Conservation (phyloP, 2,797 vertebrate species). For the Etheostoma perlongum region DNA sequence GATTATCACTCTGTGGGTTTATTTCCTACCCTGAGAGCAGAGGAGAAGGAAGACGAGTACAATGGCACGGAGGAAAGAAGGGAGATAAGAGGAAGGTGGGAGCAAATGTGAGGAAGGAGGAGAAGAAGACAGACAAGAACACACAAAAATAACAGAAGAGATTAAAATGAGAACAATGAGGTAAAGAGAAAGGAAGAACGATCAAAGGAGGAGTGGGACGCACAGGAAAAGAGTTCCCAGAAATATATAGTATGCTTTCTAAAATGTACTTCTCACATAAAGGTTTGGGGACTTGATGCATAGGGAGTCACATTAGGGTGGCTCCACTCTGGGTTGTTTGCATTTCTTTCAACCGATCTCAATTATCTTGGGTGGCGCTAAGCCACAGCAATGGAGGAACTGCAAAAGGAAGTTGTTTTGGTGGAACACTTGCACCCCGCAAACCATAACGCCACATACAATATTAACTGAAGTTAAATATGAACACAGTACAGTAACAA, state of each 20-base stretch:
- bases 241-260: background rate
- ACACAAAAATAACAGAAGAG: background rate
- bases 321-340: too few species aligned
- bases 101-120: background rate
- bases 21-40: conserved; percentile 46
- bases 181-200: background rate
- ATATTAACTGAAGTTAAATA: too few species aligned
- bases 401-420: too few species aligned
- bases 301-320: too few species aligned
- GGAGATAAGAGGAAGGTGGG: background rate
- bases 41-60: conserved; percentile 18
- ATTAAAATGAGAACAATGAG: background rate
- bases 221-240: background rate
- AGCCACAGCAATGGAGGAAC: too few species aligned
- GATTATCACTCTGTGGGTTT: conserved; percentile 71
- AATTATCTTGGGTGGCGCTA: too few species aligned
- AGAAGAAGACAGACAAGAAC: background rate
- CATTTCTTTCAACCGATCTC: too few species aligned
- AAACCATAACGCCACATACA: too few species aligned
- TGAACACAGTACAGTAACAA: too few species aligned
- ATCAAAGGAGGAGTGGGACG: background rate
- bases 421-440: too few species aligned
- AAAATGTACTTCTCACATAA: background rate
- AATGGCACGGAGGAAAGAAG: background rate
- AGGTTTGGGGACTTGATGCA: too few species aligned